phyloP scores from a whole-genome alignment of 2,888 invertebrate species.

The Plebejus anna region DNA sequence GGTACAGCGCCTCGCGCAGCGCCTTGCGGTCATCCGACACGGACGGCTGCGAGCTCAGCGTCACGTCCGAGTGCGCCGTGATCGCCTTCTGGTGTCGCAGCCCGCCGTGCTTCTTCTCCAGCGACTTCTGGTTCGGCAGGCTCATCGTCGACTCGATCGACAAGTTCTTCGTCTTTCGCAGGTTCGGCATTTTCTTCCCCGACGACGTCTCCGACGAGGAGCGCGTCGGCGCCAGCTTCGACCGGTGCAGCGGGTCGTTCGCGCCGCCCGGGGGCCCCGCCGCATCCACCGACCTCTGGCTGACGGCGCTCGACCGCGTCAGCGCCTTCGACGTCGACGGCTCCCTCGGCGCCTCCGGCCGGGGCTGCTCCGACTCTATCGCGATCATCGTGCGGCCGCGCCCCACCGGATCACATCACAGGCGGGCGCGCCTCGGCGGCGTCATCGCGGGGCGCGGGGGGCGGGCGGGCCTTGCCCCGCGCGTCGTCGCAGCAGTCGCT shows the following conservation, averaged over 20 bases:
- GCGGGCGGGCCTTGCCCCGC: constrained; percentile 58
- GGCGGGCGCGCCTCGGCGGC: constrained; percentile 72
- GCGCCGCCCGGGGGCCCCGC: constrained; percentile 73
- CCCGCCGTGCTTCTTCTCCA: constrained; percentile 77
- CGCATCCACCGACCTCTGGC: constrained; percentile 81
- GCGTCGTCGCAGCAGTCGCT: constrained; percentile 70
- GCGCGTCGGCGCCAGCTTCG: constrained; percentile 69
- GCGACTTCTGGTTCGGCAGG: constrained; percentile 73
- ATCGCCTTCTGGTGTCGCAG: constrained; percentile 81
- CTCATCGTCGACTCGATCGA: constrained; percentile 78
- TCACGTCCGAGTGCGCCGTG: constrained; percentile 80
- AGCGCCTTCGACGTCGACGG: constrained; percentile 70
- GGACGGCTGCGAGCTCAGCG: constrained; percentile 69
- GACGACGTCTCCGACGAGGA: constrained; percentile 72
- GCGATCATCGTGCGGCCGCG: constrained; percentile 59
- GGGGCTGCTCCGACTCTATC: constrained; percentile 66
- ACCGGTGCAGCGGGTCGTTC: constrained; percentile 69
- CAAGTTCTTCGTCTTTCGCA: constrained; percentile 74
- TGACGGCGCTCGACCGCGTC: constrained; percentile 81
- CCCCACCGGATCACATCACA: constrained; percentile 56
- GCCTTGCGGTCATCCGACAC: constrained; percentile 83
- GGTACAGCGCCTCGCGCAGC: constrained; percentile 85
- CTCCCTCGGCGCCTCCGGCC: constrained; percentile 64
- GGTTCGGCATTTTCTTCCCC: constrained; percentile 66
- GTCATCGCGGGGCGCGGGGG: constrained; percentile 70